Conservation (phyloP, 2,888 invertebrate species). For the Proisotoma minuta region DNA sequence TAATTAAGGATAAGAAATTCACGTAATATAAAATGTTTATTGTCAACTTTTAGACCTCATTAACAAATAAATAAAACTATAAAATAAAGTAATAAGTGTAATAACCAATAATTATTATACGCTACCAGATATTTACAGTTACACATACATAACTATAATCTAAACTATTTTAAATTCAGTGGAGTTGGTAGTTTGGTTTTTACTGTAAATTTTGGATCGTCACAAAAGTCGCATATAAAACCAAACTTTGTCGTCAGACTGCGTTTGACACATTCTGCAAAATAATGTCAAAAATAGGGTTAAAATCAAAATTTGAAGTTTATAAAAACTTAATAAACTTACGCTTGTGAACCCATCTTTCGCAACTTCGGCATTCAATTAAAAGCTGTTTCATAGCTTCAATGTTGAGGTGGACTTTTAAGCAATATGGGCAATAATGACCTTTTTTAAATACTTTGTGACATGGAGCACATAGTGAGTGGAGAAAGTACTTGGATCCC, state of each 20-base stretch:
- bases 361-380: conserved; percentile 55
- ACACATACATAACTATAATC: too few species aligned
- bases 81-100: too few species aligned
- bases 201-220: conserved; percentile 33
- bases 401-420: conserved; percentile 57
- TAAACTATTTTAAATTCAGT: too few species aligned
- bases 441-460: conserved; percentile 66
- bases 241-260: conserved; percentile 44
- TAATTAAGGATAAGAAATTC: too few species aligned
- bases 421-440: conserved; percentile 68
- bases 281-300: not conserved
- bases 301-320: not conserved
- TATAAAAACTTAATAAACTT: conserved; percentile 35
- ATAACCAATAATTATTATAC: too few species aligned
- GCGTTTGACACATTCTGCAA: conserved; percentile 40
- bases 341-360: conserved; percentile 57
- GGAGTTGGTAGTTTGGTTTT: conserved; percentile 37
- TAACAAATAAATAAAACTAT: too few species aligned
- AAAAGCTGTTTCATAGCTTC: conserved; percentile 58
- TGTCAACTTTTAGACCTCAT: too few species aligned
- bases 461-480: conserved; percentile 64
- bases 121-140: too few species aligned
- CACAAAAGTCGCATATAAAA: conserved; percentile 47
- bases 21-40: too few species aligned
- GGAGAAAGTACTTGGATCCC: conserved; percentile 54